Conservation (phyloP, 2,888 invertebrate genomes). For the Acheta domesticus region DNA sequence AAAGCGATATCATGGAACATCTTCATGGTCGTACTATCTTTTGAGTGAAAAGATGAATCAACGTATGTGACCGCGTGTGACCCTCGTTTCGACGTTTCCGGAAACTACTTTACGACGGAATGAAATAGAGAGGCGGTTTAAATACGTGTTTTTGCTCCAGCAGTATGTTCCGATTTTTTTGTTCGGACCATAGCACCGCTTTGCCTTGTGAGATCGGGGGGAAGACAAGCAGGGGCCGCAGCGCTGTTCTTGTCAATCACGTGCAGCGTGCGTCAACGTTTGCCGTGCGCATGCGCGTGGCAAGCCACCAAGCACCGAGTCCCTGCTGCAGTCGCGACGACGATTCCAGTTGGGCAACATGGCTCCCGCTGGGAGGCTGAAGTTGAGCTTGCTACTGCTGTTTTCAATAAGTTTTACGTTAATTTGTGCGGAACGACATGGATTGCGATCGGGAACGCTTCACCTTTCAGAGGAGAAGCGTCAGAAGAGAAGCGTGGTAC, state of each 20-base stretch:
- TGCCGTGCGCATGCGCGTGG: conserved; percentile 20
- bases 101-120: neutral
- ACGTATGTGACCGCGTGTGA: conserved; percentile 3
- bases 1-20: no score
- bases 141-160: neutral
- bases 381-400: neutral
- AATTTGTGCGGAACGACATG: conserved; percentile 30
- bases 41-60: neutral
- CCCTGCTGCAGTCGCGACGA: neutral
- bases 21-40: no score
- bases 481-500: conserved; percentile 21
- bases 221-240: neutral
- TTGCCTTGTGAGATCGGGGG: neutral
- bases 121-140: no score
- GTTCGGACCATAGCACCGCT: neutral
- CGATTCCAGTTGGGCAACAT: conserved; percentile 30
- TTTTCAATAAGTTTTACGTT: conserved; percentile 23
- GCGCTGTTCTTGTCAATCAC: conserved; percentile 12
- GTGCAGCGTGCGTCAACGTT: neutral
- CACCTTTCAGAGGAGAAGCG: conserved; percentile 27
- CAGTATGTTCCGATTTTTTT: neutral
- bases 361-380: conserved; percentile 27
- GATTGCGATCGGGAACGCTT: conserved; percentile 31
- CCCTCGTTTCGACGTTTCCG: neutral
- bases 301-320: neutral